Percentiles rank a stretch among this genome's conserved stretches.
Conservation (phyloP, 2,888 invertebrate species). For the Ophioninae sp. region DNA sequence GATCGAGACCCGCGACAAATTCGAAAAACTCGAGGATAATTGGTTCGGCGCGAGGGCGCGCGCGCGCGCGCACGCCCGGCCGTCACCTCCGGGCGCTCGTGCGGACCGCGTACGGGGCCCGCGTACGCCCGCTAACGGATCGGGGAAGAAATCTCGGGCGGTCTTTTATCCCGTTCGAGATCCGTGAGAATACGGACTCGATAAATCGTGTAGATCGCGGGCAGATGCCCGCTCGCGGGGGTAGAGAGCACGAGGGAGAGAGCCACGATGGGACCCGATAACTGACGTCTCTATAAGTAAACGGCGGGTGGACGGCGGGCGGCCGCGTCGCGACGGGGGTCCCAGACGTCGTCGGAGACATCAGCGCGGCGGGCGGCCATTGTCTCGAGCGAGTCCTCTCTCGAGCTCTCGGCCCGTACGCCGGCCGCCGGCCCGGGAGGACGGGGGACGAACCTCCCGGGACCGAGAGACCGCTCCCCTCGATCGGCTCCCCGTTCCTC, state of each 20-base stretch:
- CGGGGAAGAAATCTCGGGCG: constrained; percentile 16
- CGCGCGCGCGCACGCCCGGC: too few relatives aligned
- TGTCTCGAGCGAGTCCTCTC: constrained; percentile 75
- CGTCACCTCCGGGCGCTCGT: too few relatives aligned
- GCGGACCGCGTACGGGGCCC: too few relatives aligned
- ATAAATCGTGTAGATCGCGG: constrained; percentile 64
- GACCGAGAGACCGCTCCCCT: constrained; percentile 25
- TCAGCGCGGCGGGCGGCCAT: constrained; percentile 79
- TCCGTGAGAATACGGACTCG: constrained; percentile 67
- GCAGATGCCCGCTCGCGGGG: constrained; percentile 50
- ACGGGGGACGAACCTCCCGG: constrained; percentile 40
- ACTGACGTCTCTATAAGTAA: constrained; percentile 78
- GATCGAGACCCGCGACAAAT: too few relatives aligned
- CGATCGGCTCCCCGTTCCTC: constrained; percentile 34
- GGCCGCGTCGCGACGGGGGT: constrained; percentile 76
- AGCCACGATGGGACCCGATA: constrained; percentile 74
- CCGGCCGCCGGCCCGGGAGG: background rate
- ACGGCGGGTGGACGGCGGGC: constrained; percentile 73
- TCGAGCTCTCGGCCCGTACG: too few relatives aligned
- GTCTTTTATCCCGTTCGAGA: constrained; percentile 63
- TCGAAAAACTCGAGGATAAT: constrained; percentile 38
- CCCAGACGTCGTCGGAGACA: constrained; percentile 79
- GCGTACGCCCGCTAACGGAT: too few relatives aligned
- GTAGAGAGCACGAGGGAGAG: constrained; percentile 24
- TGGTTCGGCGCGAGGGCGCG: too few relatives aligned